phyloP scores from a whole-genome alignment of 2,113 vertebrate genomes.

The Nothocercus nigrocapillus region DNA sequence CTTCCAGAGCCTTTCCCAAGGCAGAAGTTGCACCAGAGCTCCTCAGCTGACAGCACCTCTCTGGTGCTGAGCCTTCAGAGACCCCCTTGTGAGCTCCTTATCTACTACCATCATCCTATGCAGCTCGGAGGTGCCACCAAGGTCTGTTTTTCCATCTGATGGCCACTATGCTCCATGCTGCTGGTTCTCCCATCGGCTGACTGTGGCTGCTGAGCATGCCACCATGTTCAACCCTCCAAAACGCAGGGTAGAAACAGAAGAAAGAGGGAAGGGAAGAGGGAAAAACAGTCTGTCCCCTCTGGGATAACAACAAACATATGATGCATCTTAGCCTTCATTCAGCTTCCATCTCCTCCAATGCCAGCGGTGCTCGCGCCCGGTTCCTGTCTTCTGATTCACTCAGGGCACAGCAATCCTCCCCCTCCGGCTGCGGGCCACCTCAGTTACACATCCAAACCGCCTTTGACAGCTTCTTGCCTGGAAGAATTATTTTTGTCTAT shows the following conservation, averaged over 20 bases:
- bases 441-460: not conserved
- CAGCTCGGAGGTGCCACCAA: not conserved
- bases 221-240: not conserved
- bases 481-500: slow-evolving; percentile 46
- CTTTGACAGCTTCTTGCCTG: slow-evolving; percentile 38
- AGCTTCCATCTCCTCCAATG: not conserved
- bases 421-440: not conserved
- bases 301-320: not conserved
- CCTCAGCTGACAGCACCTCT: not conserved
- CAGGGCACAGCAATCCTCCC: not conserved
- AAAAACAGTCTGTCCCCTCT: not conserved
- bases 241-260: not conserved
- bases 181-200: not conserved
- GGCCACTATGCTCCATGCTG: not conserved
- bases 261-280: not conserved
- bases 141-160: fast-evolving
- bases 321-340: fast-evolving
- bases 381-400: slow-evolving; percentile 28
- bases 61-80: not conserved
- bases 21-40: not conserved
- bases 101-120: fast-evolving
- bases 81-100: not conserved
- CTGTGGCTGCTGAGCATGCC: not conserved
- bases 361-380: not conserved
- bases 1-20: not conserved